Conservation (phyloP, 2,113 vertebrate species). For the Ammodramus savannarum region DNA sequence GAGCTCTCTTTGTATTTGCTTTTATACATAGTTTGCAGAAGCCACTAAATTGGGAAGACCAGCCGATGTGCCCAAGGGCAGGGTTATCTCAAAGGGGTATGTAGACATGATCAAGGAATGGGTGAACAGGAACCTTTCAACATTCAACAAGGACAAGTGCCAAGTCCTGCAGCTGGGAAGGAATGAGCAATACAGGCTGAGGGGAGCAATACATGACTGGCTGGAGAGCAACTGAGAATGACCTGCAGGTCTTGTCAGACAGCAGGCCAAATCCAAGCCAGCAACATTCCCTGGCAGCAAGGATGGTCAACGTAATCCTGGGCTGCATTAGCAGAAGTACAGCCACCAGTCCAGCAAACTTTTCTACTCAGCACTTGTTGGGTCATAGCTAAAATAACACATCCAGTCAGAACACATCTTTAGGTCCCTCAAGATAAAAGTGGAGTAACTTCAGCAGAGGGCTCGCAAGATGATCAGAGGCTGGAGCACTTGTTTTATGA, state of each 20-base stretch:
- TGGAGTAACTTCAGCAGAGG: background rate
- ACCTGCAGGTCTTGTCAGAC: background rate
- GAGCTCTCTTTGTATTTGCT: background rate
- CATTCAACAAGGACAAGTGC: background rate
- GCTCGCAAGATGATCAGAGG: background rate
- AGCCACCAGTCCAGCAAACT: background rate
- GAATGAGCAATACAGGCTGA: background rate
- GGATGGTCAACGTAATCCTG: background rate
- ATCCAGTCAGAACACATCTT: background rate
- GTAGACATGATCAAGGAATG: background rate
- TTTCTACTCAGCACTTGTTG: background rate
- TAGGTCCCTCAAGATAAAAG: background rate
- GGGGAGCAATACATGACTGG: background rate
- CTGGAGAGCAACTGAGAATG: background rate
- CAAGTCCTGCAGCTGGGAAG: background rate
- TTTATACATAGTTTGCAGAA: background rate
- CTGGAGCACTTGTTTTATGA: background rate
- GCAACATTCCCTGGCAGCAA: background rate
- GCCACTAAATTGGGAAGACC: background rate
- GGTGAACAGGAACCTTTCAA: background rate
- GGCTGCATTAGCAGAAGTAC: background rate
- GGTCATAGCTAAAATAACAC: background rate
- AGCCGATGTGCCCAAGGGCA: fast-evolving
- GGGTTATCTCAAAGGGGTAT: background rate
- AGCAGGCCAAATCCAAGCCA: background rate